Conservation (phyloP, 1,140 invertebrate genomes). For the Phthorimaea operculella region DNA sequence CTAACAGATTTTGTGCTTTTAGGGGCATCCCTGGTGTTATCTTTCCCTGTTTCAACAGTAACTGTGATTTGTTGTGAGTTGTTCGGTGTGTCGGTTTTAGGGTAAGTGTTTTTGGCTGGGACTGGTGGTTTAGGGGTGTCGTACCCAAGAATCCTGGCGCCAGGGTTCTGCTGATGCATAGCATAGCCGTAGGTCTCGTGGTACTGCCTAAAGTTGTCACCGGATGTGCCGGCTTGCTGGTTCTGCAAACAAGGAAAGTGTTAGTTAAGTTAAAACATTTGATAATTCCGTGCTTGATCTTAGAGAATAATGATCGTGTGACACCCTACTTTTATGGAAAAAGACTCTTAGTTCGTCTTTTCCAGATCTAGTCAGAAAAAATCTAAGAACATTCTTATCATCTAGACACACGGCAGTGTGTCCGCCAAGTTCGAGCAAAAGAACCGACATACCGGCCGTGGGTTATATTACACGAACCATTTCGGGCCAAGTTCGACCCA, state of each 20-base stretch:
- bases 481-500: too few relatives aligned
- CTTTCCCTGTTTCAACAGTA: conserved; percentile 66
- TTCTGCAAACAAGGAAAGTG: conserved; percentile 32
- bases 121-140: conserved; percentile 59
- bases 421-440: too few relatives aligned
- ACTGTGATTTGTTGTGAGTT: conserved; percentile 64
- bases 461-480: too few relatives aligned
- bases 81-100: conserved; percentile 48
- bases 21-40: conserved; percentile 65
- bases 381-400: too few relatives aligned
- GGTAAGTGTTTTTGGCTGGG: conserved; percentile 52
- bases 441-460: too few relatives aligned
- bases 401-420: too few relatives aligned
- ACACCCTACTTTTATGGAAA: too few relatives aligned
- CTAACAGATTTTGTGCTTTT: conserved; percentile 74
- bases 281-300: too few relatives aligned
- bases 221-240: conserved; percentile 55
- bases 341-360: too few relatives aligned
- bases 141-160: conserved; percentile 41
- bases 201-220: conserved; percentile 51
- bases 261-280: too few relatives aligned
- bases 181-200: conserved; percentile 58
- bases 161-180: conserved; percentile 56
- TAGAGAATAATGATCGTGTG: too few relatives aligned
- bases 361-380: too few relatives aligned